Percentiles rank a stretch among this genome's conserved stretches.
Evolutionary conservation across 2,888 invertebrate genomes (phyloP).

Genomic region (Chloromyia formosa): DNA sequence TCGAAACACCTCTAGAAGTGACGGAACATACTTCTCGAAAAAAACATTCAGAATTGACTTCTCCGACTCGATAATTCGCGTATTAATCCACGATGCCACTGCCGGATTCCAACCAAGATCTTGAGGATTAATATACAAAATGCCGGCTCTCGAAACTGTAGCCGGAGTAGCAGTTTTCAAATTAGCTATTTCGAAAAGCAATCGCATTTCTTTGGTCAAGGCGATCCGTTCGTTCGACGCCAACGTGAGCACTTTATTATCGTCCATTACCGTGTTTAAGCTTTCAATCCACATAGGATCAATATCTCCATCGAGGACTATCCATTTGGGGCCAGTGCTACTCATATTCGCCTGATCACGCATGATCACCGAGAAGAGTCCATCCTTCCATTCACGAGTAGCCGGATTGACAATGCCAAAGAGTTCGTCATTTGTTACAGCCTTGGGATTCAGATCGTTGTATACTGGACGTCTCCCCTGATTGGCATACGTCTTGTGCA

Average conservation of each 20-base stretch:
- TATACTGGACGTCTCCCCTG: slow-evolving; percentile 83
- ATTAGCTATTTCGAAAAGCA: slow-evolving; percentile 93
- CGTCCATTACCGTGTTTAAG: slow-evolving; percentile 96
- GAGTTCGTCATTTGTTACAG: slow-evolving; percentile 93
- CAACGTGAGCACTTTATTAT: slow-evolving; percentile 91
- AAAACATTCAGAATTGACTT: slow-evolving; percentile 83
- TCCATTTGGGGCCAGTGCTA: slow-evolving; percentile 91
- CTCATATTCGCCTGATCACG: slow-evolving; percentile 90
- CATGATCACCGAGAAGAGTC: slow-evolving; percentile 93
- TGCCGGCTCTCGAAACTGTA: slow-evolving; percentile 93
- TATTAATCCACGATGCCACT: slow-evolving; percentile 89
- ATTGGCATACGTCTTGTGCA: slow-evolving; percentile 83
- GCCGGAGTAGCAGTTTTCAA: slow-evolving; percentile 93
- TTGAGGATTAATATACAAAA: slow-evolving; percentile 91
- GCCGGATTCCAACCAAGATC: slow-evolving; percentile 95
- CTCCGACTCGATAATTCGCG: slow-evolving; percentile 75
- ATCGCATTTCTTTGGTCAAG: slow-evolving; percentile 85
- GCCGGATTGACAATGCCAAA: slow-evolving; percentile 94
- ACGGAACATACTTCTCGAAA: slow-evolving; percentile 93
- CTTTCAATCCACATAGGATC: slow-evolving; percentile 99
- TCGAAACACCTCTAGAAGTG: slow-evolving; percentile 78
- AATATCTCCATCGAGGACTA: slow-evolving; percentile 94
- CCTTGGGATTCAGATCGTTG: slow-evolving; percentile 94
- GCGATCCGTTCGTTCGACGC: slow-evolving; percentile 96
- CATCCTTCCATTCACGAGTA: slow-evolving; percentile 92